Percentiles rank a stretch among this genome's conserved stretches.
These are phyloP conservation scores for Calliphora vomitoria DNA, from an alignment of 2,888 invertebrate species.

Conservation along the genomic window DNA sequence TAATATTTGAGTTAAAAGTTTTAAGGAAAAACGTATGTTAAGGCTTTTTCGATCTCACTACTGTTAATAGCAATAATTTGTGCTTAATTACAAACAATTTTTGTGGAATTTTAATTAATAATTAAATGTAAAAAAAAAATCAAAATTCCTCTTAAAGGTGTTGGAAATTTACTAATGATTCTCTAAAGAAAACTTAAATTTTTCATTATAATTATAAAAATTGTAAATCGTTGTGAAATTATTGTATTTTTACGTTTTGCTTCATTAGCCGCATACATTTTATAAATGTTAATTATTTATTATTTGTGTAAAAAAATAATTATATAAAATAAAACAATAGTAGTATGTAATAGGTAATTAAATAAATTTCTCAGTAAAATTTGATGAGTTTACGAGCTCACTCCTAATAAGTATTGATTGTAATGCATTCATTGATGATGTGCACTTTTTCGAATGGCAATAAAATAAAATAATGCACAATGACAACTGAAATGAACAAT, in stretches of 20 bases:
- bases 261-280: background rate
- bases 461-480: constrained; percentile 7
- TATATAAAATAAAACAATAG: background rate
- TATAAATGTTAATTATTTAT: background rate
- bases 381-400: background rate
- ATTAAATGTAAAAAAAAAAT: background rate
- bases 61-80: background rate
- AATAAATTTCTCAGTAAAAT: background rate
- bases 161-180: background rate
- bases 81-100: background rate
- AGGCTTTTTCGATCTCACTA: no score
- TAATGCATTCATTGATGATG: constrained; percentile 4
- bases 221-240: background rate
- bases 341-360: background rate
- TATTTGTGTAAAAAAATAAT: background rate
- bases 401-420: background rate
- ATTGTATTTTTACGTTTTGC: background rate
- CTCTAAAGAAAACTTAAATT: background rate
- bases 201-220: no score
- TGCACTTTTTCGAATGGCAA: background rate
- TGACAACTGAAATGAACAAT: background rate
- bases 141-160: background rate
- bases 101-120: background rate
- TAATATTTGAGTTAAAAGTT: no score
- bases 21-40: no score